These are phyloP conservation scores for Myotis brandtii DNA, from an alignment of 2,113 vertebrate genomes.

Conservation along the genomic window DNA sequence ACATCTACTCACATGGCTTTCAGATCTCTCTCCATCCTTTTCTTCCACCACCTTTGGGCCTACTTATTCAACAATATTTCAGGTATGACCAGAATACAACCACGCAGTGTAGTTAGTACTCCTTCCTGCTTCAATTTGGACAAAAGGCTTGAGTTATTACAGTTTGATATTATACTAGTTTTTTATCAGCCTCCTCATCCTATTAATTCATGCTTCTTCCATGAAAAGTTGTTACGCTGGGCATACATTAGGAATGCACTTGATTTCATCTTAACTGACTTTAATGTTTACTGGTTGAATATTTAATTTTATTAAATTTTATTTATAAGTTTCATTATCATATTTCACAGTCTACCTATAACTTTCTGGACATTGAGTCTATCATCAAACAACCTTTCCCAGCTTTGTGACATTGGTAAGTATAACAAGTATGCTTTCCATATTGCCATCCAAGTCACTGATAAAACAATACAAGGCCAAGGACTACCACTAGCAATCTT, in stretches of 20 bases:
- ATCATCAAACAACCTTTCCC: neutral
- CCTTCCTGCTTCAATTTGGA: neutral
- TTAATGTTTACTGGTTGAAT: neutral
- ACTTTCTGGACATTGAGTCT: neutral
- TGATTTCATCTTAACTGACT: neutral
- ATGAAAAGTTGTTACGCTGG: neutral
- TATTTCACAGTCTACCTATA: slow-evolving; percentile 5
- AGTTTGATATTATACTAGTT: neutral
- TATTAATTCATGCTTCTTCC: neutral
- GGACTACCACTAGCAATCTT: neutral
- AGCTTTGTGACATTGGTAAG: neutral
- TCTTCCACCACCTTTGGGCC: neutral
- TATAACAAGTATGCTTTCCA: neutral
- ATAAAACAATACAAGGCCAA: neutral
- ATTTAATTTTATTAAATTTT: slow-evolving; percentile 36
- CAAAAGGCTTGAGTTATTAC: neutral
- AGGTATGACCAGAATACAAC: neutral
- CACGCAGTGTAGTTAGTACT: neutral
- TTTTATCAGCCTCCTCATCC: neutral
- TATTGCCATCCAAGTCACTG: neutral
- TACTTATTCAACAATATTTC: neutral
- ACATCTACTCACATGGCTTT: neutral
- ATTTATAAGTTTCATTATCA: slow-evolving; percentile 30
- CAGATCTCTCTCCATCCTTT: neutral
- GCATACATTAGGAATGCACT: neutral